Base-by-base conservation (phyloP, 2,888 invertebrate species). In the Phlogophora meticulosa region DNA sequence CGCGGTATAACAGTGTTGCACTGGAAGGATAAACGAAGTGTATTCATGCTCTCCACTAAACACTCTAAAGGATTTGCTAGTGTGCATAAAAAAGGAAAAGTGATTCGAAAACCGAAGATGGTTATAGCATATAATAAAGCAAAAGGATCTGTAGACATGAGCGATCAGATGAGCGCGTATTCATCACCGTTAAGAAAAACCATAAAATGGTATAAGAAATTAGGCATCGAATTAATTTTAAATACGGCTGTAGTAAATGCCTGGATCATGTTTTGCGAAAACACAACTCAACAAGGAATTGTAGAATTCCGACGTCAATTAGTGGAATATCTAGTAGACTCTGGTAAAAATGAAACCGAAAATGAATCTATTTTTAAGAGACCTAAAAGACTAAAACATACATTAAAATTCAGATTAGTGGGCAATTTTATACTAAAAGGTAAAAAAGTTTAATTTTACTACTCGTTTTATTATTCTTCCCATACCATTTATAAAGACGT, bases 21-120 rank as follows among this genome's bases (percentile, higher is more conserved):
- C n/a, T n/a, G n/a, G n/a, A n/a, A n/a, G n/a, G n/a, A n/a, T n/a
- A n/a, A n/a, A n/a, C n/a, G n/a, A n/a, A n/a, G n/a, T n/a, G n/a
- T 79, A 20, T 4, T 66, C 69, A 22, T 78, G 43, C 67, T 78
- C n/a, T n/a, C n/a, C n/a, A n/a, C n/a, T n/a, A n/a, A n/a, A n/a
- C n/a, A n/a, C n/a, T n/a, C n/a, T n/a, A 38, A 28, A 9, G 24
- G 48, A 51, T 60, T 20, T 48, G 5, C 32, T 58, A 20, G 36
- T 58, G 2, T 62, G 43, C 0, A 58, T 51, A 22, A 62, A 53
- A 66, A 63, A 66, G 32, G 15, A 13, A 46, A 56, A n/a, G 22
- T 11, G 0, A 73, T 42, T 42, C n/a, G 17, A 42, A 42, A 76
- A 42, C 68, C 73, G 22, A 58, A 61, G 48, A 66, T 76, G 13